Evolutionary conservation across 2,797 vertebrate species (phyloP).

Genomic region (Coranthus polyacanthus): DNA sequence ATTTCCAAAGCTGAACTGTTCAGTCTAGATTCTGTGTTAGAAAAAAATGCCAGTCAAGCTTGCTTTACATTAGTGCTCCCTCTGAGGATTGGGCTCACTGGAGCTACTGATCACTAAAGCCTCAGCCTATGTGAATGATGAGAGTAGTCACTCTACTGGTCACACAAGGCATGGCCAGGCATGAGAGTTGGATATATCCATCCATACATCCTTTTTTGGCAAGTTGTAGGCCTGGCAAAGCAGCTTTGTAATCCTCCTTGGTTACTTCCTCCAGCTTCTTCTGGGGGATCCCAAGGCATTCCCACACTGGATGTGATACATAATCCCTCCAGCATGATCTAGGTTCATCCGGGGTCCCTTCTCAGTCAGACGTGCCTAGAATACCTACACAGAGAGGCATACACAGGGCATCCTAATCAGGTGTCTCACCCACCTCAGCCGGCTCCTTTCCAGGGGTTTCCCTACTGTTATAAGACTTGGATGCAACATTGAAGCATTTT

Average conservation of each 20-base stretch:
- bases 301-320: neutral
- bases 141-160: neutral
- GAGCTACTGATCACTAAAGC: slow-evolving; percentile 27
- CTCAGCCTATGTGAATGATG: slow-evolving; percentile 17
- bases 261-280: slow-evolving; percentile 10
- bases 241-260: neutral
- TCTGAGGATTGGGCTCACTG: slow-evolving; percentile 4
- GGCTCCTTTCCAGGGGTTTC: neutral
- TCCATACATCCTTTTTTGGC: neutral
- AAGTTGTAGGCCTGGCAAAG: neutral
- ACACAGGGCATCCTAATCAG: neutral
- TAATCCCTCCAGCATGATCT: slow-evolving; percentile 12
- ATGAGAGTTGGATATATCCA: neutral
- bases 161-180: neutral
- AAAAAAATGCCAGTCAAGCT: slow-evolving; percentile 5
- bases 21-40: slow-evolving; percentile 18
- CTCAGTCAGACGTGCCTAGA: slow-evolving; percentile 10
- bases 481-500: too few species aligned
- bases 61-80: neutral
- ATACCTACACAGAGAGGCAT: neutral
- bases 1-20: slow-evolving; percentile 12
- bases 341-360: slow-evolving; percentile 11
- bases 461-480: too few species aligned
- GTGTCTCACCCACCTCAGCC: neutral
- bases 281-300: slow-evolving; percentile 14